Evolutionary conservation across 2,113 vertebrate genomes (phyloP), one percentile per base, ranked within the genome.

Genomic region (Myotis yumanensis): DNA sequence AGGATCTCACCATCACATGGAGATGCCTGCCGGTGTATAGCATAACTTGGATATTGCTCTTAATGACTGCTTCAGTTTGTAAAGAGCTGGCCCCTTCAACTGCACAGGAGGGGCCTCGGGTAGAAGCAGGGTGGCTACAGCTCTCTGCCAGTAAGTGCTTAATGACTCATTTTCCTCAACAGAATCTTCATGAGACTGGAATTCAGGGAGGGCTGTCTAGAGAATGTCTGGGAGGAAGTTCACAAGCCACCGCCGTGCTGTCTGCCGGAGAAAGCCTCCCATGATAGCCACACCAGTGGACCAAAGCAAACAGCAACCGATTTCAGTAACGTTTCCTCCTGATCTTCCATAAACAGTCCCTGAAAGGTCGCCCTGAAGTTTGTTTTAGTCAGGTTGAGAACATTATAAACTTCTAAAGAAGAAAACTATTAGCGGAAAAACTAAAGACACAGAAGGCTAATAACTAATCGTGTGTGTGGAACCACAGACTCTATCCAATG

Each of bases 151-250:
- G 72, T 95, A 95, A 94, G 89, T 91, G 30, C 48, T 87, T 94
- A 95, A 93, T 97, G 97, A 97, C 91, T 97, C 97, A 96, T 89
- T 97, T 96, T 97, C 96, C 93, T 97, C 92, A 96, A 93, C 69
- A 95, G 92, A 97, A 86, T 77, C 96, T 97, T 97, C 95, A 80
- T 90, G 54, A 96, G 95, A 28, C 82, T 97, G 90, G 96, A 93
- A 96, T 96, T 95, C 59, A 77, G 90, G 90, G 94, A 95, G 83
- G 86, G 77, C 22, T 96, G 96, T 97, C 96, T 97, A 90, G 83
- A 92, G 82, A 96, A 95, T 76, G 95, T 96, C 93, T 93, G 92
- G 94, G 86, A 96, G 95, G 86, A 97, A 92, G 83, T 95, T 95
- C 73, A 11, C 52, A 96, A 96, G 77, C 92, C 82, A 91, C 93